phyloP scores from a whole-genome alignment of 2,113 vertebrate species.

The Hippopotamus amphibius region DNA sequence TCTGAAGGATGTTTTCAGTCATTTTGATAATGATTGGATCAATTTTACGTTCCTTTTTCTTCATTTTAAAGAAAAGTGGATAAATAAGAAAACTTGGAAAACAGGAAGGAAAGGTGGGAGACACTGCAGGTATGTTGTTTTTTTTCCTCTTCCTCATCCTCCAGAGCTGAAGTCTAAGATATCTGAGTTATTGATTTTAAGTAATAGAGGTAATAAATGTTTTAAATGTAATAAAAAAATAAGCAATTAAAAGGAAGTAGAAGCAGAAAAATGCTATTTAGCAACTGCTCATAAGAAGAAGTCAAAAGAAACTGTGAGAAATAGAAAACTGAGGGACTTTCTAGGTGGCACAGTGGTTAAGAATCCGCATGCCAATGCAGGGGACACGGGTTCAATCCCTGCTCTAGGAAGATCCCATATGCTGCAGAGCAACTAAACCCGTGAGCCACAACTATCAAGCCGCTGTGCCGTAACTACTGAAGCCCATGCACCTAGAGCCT shows the following conservation, averaged over 20 bases:
- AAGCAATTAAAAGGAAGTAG: not conserved
- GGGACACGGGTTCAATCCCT: too few species aligned
- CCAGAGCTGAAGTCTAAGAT: not conserved
- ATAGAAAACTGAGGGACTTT: not conserved
- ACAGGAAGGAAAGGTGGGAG: not conserved
- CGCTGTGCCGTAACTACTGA: too few species aligned
- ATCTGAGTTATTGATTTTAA: not conserved
- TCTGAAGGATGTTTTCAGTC: not conserved
- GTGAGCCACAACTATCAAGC: too few species aligned
- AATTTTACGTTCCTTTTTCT: not conserved
- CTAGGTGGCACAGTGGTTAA: too few species aligned
- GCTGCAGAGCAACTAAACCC: too few species aligned
- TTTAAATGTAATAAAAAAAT: conserved; percentile 25
- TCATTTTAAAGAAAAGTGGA: conserved; percentile 26
- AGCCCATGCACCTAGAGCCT: too few species aligned
- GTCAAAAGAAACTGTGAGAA: not conserved
- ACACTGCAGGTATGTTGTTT: not conserved
- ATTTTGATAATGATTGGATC: not conserved
- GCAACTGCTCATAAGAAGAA: not conserved
- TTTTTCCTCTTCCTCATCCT: conserved; percentile 46
- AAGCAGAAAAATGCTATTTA: not conserved
- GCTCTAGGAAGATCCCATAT: too few species aligned
- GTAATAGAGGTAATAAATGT: not conserved
- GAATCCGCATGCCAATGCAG: too few species aligned
- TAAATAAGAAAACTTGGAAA: conserved; percentile 7